phyloP scores from a whole-genome alignment of 2,113 vertebrate genomes.

The Anolis sagrei region DNA sequence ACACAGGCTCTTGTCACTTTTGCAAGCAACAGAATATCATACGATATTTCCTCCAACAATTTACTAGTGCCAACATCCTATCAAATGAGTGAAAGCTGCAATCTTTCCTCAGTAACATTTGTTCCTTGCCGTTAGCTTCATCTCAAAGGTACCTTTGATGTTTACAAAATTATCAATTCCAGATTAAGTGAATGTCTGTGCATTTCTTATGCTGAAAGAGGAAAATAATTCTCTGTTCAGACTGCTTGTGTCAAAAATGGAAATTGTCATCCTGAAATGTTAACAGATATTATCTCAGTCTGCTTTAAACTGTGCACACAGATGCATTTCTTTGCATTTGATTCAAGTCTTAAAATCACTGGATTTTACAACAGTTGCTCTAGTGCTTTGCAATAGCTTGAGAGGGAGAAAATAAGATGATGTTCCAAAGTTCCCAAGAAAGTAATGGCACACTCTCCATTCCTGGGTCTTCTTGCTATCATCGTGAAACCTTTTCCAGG shows the following conservation, averaged over 20 bases:
- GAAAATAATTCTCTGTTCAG: constrained; percentile 34
- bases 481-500: constrained; percentile 2
- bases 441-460: neutral
- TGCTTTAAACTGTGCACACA: neutral
- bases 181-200: constrained; percentile 45
- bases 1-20: constrained; percentile 89
- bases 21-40: constrained; percentile 75
- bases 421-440: neutral
- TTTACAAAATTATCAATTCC: constrained; percentile 53
- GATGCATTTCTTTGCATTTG: constrained; percentile 27
- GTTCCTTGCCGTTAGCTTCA: constrained; percentile 77
- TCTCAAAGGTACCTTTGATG: constrained; percentile 6
- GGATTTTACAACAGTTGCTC: constrained; percentile 25
- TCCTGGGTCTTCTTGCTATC: neutral
- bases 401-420: neutral
- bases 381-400: neutral
- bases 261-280: constrained; percentile 31
- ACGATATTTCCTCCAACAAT: constrained; percentile 66
- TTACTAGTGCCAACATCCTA: constrained; percentile 63
- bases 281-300: constrained; percentile 26
- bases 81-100: constrained; percentile 75
- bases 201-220: constrained; percentile 20
- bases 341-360: constrained; percentile 50
- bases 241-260: constrained; percentile 24
- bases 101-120: constrained; percentile 77